Conservation (phyloP, 2,888 invertebrate genomes). For the Melanchra persicariae region DNA sequence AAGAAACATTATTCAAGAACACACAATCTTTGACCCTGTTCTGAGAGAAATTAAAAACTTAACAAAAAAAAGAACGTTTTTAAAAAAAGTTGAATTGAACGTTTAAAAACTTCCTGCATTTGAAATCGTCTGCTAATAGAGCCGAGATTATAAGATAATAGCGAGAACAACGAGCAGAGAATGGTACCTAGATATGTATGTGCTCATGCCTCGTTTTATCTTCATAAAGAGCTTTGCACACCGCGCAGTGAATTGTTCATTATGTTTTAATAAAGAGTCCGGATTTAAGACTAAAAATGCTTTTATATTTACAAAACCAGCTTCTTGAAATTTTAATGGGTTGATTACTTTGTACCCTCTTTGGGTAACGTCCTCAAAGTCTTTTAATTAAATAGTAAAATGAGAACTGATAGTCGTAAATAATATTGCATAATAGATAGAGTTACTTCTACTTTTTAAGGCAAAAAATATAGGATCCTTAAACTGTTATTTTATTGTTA, state of each 20-base stretch:
- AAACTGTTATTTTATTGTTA: background rate
- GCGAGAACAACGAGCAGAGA: slow-evolving; percentile 15
- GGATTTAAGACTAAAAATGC: slow-evolving; percentile 18
- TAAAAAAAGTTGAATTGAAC: slow-evolving; percentile 6
- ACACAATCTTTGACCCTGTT: background rate
- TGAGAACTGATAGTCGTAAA: slow-evolving; percentile 11
- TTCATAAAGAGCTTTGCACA: slow-evolving; percentile 34
- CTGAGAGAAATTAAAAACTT: background rate
- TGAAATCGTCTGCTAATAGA: slow-evolving; percentile 32
- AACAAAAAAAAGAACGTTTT: background rate
- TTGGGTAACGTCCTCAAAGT: background rate
- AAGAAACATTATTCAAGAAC: slow-evolving; percentile 3
- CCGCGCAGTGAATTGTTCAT: slow-evolving; percentile 26
- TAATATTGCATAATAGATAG: background rate
- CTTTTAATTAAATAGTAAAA: slow-evolving; percentile 7
- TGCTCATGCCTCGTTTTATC: slow-evolving; percentile 24
- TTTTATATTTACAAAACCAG: slow-evolving; percentile 1
- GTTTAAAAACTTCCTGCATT: slow-evolving; percentile 32
- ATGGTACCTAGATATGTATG: slow-evolving; percentile 21
- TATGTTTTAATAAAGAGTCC: slow-evolving; percentile 36
- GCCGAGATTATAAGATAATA: slow-evolving; percentile 47
- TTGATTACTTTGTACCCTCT: background rate
- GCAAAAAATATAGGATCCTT: background rate
- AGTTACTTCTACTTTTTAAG: background rate
- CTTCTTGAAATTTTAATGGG: slow-evolving; percentile 3